Evolutionary conservation across 2,888 invertebrate genomes (phyloP).

Genomic region (Pheosia gnoma): DNA sequence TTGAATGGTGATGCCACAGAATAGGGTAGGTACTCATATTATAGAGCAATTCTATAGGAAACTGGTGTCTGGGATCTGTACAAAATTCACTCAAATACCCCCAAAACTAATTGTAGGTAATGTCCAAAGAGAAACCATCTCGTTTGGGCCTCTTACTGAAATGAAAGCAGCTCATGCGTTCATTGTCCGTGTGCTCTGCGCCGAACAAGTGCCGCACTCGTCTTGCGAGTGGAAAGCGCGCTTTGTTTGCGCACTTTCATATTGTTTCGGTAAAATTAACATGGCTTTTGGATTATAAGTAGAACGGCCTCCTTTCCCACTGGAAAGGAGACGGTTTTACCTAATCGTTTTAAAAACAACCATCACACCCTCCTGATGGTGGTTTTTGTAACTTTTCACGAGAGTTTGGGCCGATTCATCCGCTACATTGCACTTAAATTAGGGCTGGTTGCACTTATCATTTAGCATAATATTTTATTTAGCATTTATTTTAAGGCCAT

Average conservation of each 20-base stretch:
- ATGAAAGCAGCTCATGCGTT: constrained; percentile 48
- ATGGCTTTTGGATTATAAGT: constrained; percentile 6
- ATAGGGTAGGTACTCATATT: no score
- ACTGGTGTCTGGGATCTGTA: not conserved
- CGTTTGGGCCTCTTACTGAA: constrained; percentile 41
- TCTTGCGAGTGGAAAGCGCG: constrained; percentile 30
- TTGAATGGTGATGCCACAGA: no score
- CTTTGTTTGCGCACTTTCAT: constrained; percentile 23
- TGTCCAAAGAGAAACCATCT: constrained; percentile 36
- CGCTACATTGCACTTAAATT: no score
- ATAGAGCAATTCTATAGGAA: no score
- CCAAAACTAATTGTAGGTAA: not conserved
- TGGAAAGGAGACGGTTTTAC: no score
- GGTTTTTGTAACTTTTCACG: no score
- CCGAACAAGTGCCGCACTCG: constrained; percentile 1
- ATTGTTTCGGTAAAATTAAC: constrained; percentile 23
- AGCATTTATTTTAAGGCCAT: no score
- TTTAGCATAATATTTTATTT: no score
- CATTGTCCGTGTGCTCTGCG: constrained; percentile 35
- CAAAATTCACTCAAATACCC: not conserved
- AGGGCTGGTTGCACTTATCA: no score
- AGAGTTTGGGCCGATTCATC: no score
- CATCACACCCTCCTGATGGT: no score
- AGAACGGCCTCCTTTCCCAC: not conserved
- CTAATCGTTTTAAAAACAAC: no score